Percentiles rank a stretch among this genome's conserved stretches.
Conservation (phyloP, 2,888 invertebrate species). For the Watsonalla binaria region DNA sequence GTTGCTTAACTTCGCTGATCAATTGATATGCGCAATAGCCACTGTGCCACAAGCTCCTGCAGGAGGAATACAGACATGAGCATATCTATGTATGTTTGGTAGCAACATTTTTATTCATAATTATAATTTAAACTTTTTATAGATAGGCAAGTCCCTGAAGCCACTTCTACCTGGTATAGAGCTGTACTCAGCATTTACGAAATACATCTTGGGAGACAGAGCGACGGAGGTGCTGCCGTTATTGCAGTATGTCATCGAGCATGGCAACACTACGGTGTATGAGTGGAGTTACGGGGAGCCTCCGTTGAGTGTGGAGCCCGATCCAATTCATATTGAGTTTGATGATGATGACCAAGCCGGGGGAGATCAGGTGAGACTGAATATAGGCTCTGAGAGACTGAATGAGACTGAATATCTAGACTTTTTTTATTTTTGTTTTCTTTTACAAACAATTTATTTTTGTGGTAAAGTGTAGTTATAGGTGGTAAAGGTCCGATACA, state of each 20-base stretch:
- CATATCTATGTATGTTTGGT: too few relatives aligned
- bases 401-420: too few relatives aligned
- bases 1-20: too few relatives aligned
- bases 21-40: too few relatives aligned
- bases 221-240: conserved; percentile 80
- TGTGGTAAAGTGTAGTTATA: too few relatives aligned
- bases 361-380: conserved; percentile 59
- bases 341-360: conserved; percentile 68
- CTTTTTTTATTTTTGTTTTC: too few relatives aligned
- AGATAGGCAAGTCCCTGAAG: conserved; percentile 79
- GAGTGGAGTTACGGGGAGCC: conserved; percentile 94
- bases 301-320: conserved; percentile 86
- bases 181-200: conserved; percentile 86
- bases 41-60: too few relatives aligned
- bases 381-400: too few relatives aligned
- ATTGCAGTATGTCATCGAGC: conserved; percentile 83
- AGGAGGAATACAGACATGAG: too few relatives aligned
- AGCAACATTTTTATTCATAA: too few relatives aligned
- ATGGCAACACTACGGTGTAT: conserved; percentile 95
- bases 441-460: too few relatives aligned
- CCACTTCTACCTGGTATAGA: conserved; percentile 83
- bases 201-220: conserved; percentile 80
- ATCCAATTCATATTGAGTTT: conserved; percentile 79
- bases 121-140: conserved; percentile 19
- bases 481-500: too few relatives aligned